Percentiles rank a stretch among this genome's conserved stretches.
These are phyloP conservation scores for Corydoras sp. DNA, from an alignment of 2,113 vertebrate species.

Conservation along the genomic window DNA sequence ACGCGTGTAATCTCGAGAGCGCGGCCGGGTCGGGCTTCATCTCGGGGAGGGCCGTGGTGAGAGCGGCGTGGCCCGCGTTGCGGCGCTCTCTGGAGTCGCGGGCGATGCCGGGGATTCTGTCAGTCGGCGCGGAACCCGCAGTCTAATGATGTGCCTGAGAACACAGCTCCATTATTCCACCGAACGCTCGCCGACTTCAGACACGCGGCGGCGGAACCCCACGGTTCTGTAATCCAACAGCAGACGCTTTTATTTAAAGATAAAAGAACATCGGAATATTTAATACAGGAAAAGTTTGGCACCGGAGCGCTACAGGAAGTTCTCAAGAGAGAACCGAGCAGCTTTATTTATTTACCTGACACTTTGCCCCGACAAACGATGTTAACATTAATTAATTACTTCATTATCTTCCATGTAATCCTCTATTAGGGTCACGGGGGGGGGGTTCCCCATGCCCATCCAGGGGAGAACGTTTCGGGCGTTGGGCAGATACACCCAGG, in stretches of 20 bases:
- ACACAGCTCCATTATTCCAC: slow-evolving; percentile 28
- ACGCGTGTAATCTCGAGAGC: slow-evolving; percentile 7
- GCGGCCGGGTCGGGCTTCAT: neutral
- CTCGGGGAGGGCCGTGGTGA: neutral
- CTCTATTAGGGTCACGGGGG: no score
- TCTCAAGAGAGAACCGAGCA: neutral
- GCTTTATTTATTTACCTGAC: no score
- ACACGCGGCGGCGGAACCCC: slow-evolving; percentile 31
- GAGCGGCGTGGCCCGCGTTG: no score
- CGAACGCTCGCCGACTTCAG: slow-evolving; percentile 17
- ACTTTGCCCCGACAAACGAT: no score
- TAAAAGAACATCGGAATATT: slow-evolving; percentile 42
- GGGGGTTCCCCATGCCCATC: no score
- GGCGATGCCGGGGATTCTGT: neutral
- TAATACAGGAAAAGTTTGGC: slow-evolving; percentile 22
- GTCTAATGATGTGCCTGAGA: slow-evolving; percentile 35
- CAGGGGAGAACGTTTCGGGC: no score
- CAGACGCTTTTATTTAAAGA: slow-evolving; percentile 15
- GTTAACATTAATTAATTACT: no score
- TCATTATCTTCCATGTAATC: no score
- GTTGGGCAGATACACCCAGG: no score
- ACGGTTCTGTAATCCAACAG: slow-evolving; percentile 29
- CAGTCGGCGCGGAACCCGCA: slow-evolving; percentile 2
- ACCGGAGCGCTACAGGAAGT: neutral
- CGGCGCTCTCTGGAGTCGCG: no score